Evolutionary conservation across 2,888 invertebrate species (phyloP), one percentile per base, ranked within the genome.

Genomic region (Eupithecia inturbata): DNA sequence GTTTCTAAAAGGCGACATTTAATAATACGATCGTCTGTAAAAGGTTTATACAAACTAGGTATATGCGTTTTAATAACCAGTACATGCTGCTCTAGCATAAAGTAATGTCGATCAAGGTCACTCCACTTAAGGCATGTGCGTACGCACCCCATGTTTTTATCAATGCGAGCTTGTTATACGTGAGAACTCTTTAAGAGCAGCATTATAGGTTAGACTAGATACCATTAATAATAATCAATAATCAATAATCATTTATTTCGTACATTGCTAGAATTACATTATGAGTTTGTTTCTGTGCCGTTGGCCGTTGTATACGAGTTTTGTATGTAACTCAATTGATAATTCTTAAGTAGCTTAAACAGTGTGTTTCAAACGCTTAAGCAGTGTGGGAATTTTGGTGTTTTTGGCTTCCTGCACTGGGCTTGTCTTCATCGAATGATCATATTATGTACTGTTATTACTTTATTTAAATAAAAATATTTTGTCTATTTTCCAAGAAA

Each of bases 131-230:
- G 60, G 26, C 57, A 22, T 28, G 62, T 31, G 69, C 67, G 72
- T 82, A 82, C 81, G 80, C 82, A 85, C 88, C 84, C 88, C 88
- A 87, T 83, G 81, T 88, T 87, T 84, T 89, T 87, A 89, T 89
- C 89, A 91, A 91, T 91, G 62, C 31, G 31, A 62, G 16, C 60
- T 60, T 28, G 28, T 28, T 53, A 9, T 62, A 19, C 62, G 62
- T 62, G 31, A 31, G 62, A 62, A 62, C 62, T 62, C 28, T 57
- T 57, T 22, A 14, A 14, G 12, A 26, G 5, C 57, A 22, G 3
- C 22, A 53, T 53, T 4, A 57, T 26, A 5, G 22, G n/a, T 53
- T 26, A 26, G 57, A 26, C 57, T 57, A 57, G 57, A 57, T 26
- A 57, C 26, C 22, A 26, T n/a, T n/a, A n/a, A n/a, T n/a, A n/a